phyloP scores from a whole-genome alignment of 2,888 invertebrate species.

The Aleiodes testaceus region DNA sequence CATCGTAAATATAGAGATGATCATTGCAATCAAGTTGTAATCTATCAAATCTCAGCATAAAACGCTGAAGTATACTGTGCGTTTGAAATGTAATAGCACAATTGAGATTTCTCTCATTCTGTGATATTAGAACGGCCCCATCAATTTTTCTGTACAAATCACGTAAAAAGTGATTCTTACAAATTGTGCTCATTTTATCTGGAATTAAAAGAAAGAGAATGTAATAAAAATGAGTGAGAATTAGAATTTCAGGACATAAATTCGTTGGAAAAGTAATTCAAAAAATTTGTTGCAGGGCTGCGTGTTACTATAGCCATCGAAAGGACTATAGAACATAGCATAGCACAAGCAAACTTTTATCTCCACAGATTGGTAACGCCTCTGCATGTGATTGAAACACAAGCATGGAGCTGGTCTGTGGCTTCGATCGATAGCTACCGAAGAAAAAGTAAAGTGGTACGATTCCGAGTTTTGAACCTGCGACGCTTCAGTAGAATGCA shows the following conservation, averaged over 20 bases:
- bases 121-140: conserved; percentile 91
- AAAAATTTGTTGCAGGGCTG: conserved; percentile 56
- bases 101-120: conserved; percentile 92
- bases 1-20: conserved; percentile 93
- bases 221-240: not conserved
- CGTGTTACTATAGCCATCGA: conserved; percentile 57
- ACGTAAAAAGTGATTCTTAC: conserved; percentile 92
- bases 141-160: conserved; percentile 93
- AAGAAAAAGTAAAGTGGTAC: conserved; percentile 26
- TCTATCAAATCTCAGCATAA: conserved; percentile 94
- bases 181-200: conserved; percentile 93
- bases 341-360: conserved; percentile 56
- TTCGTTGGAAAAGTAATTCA: conserved; percentile 21
- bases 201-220: conserved; percentile 67
- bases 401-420: conserved; percentile 58
- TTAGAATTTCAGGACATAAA: not conserved
- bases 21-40: conserved; percentile 95
- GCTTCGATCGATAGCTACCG: conserved; percentile 35
- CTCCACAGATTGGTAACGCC: conserved; percentile 61
- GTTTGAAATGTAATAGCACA: conserved; percentile 96
- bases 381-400: conserved; percentile 53
- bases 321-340: conserved; percentile 58
- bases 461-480: conserved; percentile 5
- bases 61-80: conserved; percentile 93
- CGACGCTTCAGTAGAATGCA: not conserved